phyloP scores from a whole-genome alignment of 2,113 vertebrate species.

The Chunga burmeisteri region DNA sequence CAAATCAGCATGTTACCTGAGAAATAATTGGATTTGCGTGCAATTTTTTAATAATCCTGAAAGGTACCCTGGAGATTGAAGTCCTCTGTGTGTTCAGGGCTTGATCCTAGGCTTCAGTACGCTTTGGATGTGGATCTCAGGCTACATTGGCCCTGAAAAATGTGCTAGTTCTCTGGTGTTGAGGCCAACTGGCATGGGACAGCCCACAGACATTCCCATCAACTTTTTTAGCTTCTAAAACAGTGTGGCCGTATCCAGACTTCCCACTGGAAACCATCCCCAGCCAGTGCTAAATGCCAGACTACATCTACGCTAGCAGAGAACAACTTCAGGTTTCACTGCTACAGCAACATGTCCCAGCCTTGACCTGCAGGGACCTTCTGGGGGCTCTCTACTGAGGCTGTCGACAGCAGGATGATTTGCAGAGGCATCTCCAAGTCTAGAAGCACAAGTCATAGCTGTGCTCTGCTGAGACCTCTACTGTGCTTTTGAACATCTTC shows the following conservation, averaged over 20 bases:
- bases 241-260: background rate
- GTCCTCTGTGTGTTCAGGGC: background rate
- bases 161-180: background rate
- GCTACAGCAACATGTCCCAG: background rate
- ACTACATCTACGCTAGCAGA: background rate
- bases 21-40: constrained; percentile 46
- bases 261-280: background rate
- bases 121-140: background rate
- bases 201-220: background rate
- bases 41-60: constrained; percentile 34
- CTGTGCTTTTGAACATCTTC: background rate
- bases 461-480: background rate
- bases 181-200: background rate
- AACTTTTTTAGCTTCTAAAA: background rate
- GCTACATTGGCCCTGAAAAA: background rate
- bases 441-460: background rate
- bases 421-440: background rate
- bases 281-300: background rate
- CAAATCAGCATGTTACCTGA: constrained; percentile 45
- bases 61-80: background rate
- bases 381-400: background rate
- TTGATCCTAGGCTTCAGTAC: background rate
- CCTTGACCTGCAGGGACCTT: background rate
- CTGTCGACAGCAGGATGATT: background rate
- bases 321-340: background rate